Evolutionary conservation across 2,888 invertebrate genomes (phyloP).

Genomic region (Silvanus unidentatus): DNA sequence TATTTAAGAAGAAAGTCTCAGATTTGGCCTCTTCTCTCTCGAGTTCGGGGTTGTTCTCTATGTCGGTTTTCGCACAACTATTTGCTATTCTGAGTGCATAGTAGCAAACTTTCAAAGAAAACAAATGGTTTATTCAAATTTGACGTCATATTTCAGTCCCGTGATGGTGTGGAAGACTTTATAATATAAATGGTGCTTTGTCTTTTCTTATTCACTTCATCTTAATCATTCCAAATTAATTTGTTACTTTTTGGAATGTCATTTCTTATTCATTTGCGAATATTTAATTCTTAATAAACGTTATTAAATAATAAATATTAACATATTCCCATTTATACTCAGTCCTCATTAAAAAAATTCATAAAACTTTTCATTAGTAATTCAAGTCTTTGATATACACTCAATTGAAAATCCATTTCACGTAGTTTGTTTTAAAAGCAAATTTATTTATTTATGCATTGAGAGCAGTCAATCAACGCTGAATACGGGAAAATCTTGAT

Average conservation of each 20-base stretch:
- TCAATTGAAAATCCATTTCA: too few relatives aligned
- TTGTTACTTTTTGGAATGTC: neutral
- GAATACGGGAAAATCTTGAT: too few relatives aligned
- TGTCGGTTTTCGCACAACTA: conserved; percentile 9
- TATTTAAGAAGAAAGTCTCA: conserved; percentile 1
- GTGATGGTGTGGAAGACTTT: neutral
- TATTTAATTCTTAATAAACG: neutral
- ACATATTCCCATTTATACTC: too few relatives aligned
- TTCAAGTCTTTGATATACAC: too few relatives aligned
- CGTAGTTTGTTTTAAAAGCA: too few relatives aligned
- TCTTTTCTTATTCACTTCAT: neutral
- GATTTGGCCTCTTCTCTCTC: too few relatives aligned
- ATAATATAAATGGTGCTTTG: neutral
- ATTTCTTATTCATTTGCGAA: neutral
- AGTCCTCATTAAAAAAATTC: too few relatives aligned
- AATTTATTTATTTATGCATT: too few relatives aligned
- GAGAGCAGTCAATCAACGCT: too few relatives aligned
- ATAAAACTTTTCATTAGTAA: too few relatives aligned
- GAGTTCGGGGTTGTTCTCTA: neutral
- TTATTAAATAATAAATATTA: too few relatives aligned
- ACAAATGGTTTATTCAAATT: conserved; percentile 37
- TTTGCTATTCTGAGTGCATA: conserved; percentile 29
- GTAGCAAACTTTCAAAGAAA: conserved; percentile 33
- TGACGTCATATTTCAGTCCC: conserved; percentile 28
- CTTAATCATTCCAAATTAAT: neutral